Conservation (phyloP, 1,140 invertebrate genomes). For the Drosophila subobscura region DNA sequence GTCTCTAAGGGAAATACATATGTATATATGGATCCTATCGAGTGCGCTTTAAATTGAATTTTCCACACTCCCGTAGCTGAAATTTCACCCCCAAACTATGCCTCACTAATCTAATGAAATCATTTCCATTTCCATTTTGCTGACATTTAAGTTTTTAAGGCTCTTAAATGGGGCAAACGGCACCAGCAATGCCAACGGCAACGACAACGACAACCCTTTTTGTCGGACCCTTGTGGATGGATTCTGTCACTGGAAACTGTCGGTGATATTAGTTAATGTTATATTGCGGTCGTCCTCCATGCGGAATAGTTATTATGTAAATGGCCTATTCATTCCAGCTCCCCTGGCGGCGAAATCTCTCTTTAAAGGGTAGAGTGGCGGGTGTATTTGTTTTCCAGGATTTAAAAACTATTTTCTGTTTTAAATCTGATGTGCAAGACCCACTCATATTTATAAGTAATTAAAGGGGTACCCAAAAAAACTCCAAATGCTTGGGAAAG, state of each 20-base stretch:
- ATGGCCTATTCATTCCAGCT: conserved; percentile 43
- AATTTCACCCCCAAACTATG: conserved; percentile 3
- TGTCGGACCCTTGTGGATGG: conserved; percentile 29
- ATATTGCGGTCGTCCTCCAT: conserved; percentile 49
- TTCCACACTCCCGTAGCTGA: too few species aligned
- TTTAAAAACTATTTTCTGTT: too few species aligned
- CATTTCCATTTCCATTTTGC: conserved; percentile 40
- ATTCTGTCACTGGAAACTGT: conserved; percentile 33
- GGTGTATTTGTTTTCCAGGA: not conserved
- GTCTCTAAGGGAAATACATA: conserved; percentile 18
- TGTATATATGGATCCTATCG: conserved; percentile 16
- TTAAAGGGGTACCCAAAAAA: too few species aligned
- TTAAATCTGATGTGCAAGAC: too few species aligned
- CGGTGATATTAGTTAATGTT: conserved; percentile 56
- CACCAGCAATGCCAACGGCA: too few species aligned
- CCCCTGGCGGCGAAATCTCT: not conserved
- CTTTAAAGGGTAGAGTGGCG: conserved; percentile 5
- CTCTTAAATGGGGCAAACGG: conserved; percentile 1
- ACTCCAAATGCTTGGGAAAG: too few species aligned
- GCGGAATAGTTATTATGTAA: conserved; percentile 61
- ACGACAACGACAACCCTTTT: conserved; percentile 32
- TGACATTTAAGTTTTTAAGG: conserved; percentile 43
- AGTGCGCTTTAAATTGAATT: not conserved
- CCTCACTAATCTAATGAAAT: conserved; percentile 44
- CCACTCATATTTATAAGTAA: too few species aligned